A percentile compares a stretch with the other conserved stretches of the same genome.
Evolutionary conservation across 2,113 vertebrate genomes (phyloP).

Genomic region (Tretioscincus oriximinensis): DNA sequence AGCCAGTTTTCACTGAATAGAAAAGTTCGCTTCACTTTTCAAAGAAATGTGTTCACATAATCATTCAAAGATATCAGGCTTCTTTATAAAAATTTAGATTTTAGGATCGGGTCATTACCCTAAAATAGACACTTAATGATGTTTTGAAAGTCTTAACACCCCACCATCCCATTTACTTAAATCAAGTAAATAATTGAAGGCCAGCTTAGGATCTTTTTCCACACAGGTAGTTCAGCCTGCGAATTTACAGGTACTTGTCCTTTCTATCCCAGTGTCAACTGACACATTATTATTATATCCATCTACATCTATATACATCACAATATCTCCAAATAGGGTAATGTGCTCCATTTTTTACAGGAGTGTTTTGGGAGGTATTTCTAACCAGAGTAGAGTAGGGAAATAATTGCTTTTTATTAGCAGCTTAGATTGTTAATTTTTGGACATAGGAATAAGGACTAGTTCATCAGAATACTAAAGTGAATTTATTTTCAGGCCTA

Average conservation of each 20-base stretch:
- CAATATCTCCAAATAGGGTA: neutral
- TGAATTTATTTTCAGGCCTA: too few relatives aligned
- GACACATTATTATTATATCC: neutral
- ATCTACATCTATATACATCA: too few relatives aligned
- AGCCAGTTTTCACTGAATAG: neutral
- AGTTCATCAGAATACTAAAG: too few relatives aligned
- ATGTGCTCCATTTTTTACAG: neutral
- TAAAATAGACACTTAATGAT: neutral
- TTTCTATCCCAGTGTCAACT: neutral
- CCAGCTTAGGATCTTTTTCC: neutral
- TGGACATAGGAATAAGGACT: too few relatives aligned
- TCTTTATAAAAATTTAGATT: neutral
- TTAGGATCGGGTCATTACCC: neutral
- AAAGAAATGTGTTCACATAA: too few relatives aligned
- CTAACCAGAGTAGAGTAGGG: neutral
- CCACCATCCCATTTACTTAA: neutral
- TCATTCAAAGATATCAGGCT: fast-evolving
- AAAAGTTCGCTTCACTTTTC: too few relatives aligned
- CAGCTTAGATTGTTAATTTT: neutral
- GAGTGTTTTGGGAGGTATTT: neutral
- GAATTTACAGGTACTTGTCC: neutral
- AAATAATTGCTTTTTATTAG: neutral
- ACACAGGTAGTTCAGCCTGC: neutral
- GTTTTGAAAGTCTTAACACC: neutral
- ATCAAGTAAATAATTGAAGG: neutral